Percentiles rank a stretch among this genome's conserved stretches.
Evolutionary conservation across 2,888 invertebrate genomes (phyloP).

Genomic region (Mycalesis mineus): DNA sequence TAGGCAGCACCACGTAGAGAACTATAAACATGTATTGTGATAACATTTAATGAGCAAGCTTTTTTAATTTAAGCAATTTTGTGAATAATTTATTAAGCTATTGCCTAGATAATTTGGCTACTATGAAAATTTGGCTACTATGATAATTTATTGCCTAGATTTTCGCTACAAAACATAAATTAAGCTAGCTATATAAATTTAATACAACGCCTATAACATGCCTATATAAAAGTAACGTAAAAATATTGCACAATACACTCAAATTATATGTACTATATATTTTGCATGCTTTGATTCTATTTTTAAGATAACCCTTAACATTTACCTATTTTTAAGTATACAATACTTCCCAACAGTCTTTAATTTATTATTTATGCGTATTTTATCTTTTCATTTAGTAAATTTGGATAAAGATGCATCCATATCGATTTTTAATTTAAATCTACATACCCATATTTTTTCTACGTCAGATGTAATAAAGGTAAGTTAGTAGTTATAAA

Average conservation of each 20-base stretch:
- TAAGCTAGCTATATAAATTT: conserved; percentile 8
- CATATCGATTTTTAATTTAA: too few species aligned
- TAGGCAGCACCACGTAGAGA: conserved; percentile 22
- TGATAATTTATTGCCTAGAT: too few species aligned
- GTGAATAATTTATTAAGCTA: neutral
- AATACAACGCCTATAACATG: conserved; percentile 14
- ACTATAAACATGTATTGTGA: neutral
- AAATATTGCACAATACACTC: conserved; percentile 23
- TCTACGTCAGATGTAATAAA: too few species aligned
- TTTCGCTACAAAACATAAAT: too few species aligned
- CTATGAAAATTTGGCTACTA: conserved; percentile 1
- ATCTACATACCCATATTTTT: too few species aligned
- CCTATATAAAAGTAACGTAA: conserved; percentile 18
- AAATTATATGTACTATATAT: conserved; percentile 1
- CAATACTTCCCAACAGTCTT: neutral
- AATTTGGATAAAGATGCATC: too few species aligned
- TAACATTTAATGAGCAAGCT: neutral
- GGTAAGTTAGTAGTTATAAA: too few species aligned
- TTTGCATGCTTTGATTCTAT: conserved; percentile 40
- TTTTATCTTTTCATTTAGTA: too few species aligned
- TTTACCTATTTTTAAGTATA: conserved; percentile 19
- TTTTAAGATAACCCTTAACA: conserved; percentile 37
- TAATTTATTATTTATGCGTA: neutral
- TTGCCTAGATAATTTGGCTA: neutral
- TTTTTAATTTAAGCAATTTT: neutral